Conservation (phyloP, 2,113 vertebrate species). For the Lasiurus cinereus region DNA sequence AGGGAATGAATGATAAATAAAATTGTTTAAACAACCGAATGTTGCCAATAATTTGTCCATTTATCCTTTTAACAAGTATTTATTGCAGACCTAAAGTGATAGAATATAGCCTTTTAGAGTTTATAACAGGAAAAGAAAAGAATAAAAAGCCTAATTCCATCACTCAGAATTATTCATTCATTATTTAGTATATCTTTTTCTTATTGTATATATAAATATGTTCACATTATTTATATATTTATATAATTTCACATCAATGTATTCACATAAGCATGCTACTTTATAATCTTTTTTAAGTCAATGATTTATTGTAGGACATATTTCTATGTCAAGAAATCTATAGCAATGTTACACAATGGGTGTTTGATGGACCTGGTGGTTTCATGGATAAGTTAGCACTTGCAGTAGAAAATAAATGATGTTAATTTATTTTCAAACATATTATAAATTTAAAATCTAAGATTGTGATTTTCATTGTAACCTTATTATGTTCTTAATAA, state of each 20-base stretch:
- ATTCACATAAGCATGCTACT: neutral
- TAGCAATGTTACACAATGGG: neutral
- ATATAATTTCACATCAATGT: neutral
- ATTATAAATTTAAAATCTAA: constrained; percentile 56
- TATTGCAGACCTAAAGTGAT: neutral
- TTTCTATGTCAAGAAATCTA: constrained; percentile 22
- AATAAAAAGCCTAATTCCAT: neutral
- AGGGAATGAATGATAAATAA: neutral
- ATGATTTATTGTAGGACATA: neutral
- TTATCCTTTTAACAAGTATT: neutral
- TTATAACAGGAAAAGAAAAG: neutral
- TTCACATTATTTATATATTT: neutral
- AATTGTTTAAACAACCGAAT: neutral
- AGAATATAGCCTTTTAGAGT: neutral
- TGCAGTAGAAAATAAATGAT: constrained; percentile 38
- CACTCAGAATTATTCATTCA: neutral
- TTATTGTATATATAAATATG: neutral
- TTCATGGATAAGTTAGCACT: neutral
- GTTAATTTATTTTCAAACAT: constrained; percentile 47
- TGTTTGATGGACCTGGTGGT: neutral
- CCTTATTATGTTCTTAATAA: constrained; percentile 50
- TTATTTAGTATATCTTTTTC: neutral
- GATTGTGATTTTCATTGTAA: constrained; percentile 59
- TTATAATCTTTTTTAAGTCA: neutral
- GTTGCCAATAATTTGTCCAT: neutral